Evolutionary conservation across 1,140 invertebrate genomes (phyloP).

Genomic region (Danaus plexippus): DNA sequence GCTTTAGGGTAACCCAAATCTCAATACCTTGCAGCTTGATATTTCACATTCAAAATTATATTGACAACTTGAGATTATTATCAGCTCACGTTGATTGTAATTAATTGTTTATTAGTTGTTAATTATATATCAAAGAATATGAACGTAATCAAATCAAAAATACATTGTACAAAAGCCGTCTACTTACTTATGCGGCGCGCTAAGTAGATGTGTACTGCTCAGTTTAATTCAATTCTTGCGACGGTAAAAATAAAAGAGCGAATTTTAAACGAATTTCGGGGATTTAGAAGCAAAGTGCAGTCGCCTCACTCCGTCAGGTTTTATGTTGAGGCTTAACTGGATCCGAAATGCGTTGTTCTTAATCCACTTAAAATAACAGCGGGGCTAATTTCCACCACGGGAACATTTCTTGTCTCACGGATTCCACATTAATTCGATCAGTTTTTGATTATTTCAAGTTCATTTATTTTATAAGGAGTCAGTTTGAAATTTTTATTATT

Average conservation of each 20-base stretch:
- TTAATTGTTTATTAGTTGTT: too few species aligned
- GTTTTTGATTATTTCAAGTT: too few species aligned
- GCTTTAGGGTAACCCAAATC: too few species aligned
- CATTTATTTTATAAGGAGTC: too few species aligned
- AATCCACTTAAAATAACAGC: conserved; percentile 67
- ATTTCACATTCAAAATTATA: too few species aligned
- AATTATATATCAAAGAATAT: too few species aligned
- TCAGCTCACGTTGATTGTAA: too few species aligned
- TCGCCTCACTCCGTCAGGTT: conserved; percentile 30
- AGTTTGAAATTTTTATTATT: too few species aligned
- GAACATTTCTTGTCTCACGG: conserved; percentile 42
- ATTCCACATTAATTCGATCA: conserved; percentile 34
- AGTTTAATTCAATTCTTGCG: conserved; percentile 4
- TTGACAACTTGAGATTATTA: too few species aligned
- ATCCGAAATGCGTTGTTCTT: conserved; percentile 58
- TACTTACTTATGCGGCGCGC: background rate
- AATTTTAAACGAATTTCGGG: conserved; percentile 17
- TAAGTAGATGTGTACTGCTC: background rate
- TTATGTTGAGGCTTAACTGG: conserved; percentile 53
- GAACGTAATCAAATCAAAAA: too few species aligned
- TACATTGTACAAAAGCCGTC: too few species aligned
- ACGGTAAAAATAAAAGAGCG: conserved; percentile 8
- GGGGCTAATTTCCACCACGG: conserved; percentile 42
- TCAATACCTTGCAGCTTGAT: too few species aligned
- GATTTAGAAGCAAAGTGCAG: conserved; percentile 40